Percentiles rank a stretch among this genome's conserved stretches.
These are phyloP conservation scores for Drosophila paramelanica DNA, from an alignment of 2,888 invertebrate species.

Conservation along the genomic window DNA sequence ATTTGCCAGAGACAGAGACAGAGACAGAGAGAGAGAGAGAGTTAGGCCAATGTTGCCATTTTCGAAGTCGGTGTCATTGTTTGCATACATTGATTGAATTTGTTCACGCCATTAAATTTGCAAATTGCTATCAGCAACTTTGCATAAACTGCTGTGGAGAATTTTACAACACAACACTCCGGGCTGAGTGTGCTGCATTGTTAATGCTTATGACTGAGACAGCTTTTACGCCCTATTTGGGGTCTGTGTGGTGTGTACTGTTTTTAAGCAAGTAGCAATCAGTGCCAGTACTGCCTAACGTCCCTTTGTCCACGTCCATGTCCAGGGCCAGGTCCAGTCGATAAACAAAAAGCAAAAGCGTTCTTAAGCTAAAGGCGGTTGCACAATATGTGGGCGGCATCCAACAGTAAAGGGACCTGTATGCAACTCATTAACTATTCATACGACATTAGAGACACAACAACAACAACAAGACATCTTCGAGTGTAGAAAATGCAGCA, in stretches of 20 bases:
- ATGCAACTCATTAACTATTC: conserved; percentile 70
- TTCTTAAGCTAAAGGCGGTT: conserved; percentile 55
- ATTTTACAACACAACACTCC: conserved; percentile 62
- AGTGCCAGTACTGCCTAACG: background rate
- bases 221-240: conserved; percentile 3
- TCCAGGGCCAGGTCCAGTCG: conserved; percentile 37
- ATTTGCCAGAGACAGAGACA: conserved; percentile 2
- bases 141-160: conserved; percentile 81
- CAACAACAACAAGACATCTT: conserved; percentile 25
- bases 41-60: conserved; percentile 40
- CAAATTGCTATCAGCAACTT: conserved; percentile 84
- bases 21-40: background rate
- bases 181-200: conserved; percentile 43
- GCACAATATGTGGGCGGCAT: conserved; percentile 32
- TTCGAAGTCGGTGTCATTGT: conserved; percentile 61
- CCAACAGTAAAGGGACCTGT: conserved; percentile 32
- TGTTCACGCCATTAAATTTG: conserved; percentile 84
- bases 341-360: conserved; percentile 63
- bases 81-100: conserved; percentile 84
- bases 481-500: conserved; percentile 30
- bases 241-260: conserved; percentile 3
- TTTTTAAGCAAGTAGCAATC: conserved; percentile 34
- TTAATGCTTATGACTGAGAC: conserved; percentile 56
- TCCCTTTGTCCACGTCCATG: conserved; percentile 23
- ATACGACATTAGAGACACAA: conserved; percentile 56